Evolutionary conservation across 2,113 vertebrate genomes (phyloP), one percentile per base, ranked within the genome.

Genomic region (Amphiprion ocellaris): DNA sequence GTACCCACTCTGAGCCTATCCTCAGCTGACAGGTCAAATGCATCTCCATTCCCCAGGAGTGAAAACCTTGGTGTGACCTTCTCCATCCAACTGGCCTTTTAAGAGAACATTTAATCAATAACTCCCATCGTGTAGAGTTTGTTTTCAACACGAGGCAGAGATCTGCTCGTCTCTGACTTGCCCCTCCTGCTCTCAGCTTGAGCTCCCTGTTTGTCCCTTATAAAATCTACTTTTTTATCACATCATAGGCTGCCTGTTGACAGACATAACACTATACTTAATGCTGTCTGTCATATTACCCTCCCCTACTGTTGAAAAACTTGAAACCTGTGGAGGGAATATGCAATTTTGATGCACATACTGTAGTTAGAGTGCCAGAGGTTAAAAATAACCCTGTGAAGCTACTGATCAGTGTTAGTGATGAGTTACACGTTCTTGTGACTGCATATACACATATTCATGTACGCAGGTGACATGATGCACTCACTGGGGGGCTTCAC

Each of bases 51-150:
- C 77, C 79, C 59, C 85, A 65, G 56, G 59, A 59, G 84, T 77
- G 71, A 88, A 89, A 86, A 86, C 81, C 78, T 89, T 83, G 77
- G 53, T 14, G 74, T 89, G 84, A 91, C 89, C 86, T 90, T 88
- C 74, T 82, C 77, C 58, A 70, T 84, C 83, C 73, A 73, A 74
- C 79, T 77, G 75, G 64, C 69, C 82, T 81, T 87, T 92, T 83
- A 83, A 88, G 68, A 62, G 76, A 90, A 84, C 83, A 81, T 84
- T 85, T 81, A 90, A 92, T 93, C 89, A 86, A 92, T 92, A 86
- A 64, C 10, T 75, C 71, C 76, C 74, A 74, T 84, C 62, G 44
- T 76, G 87, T 81, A 15, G 68, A 74, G 65, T 87, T 87, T 81
- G 61, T 81, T 87, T 91, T 81, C 79, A 67, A 76, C 67, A 76